A percentile compares a stretch with the other conserved stretches of the same genome.
These are phyloP conservation scores for Takifugu ocellatus DNA, from an alignment of 2,797 vertebrate genomes.

Conservation along the genomic window DNA sequence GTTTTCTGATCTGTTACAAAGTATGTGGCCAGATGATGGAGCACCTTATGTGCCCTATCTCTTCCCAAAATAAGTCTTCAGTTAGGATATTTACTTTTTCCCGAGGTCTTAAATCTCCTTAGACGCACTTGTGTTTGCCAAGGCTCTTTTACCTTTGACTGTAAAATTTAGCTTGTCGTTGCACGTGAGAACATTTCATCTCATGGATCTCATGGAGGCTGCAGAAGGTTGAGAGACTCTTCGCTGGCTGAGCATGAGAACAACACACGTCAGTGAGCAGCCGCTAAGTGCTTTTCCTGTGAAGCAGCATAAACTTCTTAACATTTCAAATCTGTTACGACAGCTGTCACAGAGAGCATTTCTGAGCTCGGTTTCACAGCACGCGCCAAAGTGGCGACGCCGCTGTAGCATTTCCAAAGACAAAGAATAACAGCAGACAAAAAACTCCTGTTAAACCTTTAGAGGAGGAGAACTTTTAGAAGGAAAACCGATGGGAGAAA, in stretches of 20 bases:
- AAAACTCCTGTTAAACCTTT: constrained; percentile 62
- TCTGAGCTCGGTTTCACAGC: constrained; percentile 54
- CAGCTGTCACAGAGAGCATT: constrained; percentile 57
- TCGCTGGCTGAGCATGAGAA: constrained; percentile 47
- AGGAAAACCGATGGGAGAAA: constrained; percentile 66
- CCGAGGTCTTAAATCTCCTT: too few relatives aligned
- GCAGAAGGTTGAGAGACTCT: constrained; percentile 41
- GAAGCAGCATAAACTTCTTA: constrained; percentile 50
- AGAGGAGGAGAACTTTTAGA: constrained; percentile 59
- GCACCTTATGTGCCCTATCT: too few relatives aligned
- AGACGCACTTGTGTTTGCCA: too few relatives aligned
- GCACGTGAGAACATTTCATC: not conserved
- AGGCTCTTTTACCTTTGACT: too few relatives aligned
- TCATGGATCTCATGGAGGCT: constrained; percentile 19
- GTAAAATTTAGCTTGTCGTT: too few relatives aligned
- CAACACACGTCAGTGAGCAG: constrained; percentile 49
- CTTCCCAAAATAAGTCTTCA: too few relatives aligned
- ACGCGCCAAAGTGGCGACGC: constrained; percentile 64
- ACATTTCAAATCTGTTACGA: constrained; percentile 62
- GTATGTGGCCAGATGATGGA: too few relatives aligned
- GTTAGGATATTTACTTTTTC: too few relatives aligned
- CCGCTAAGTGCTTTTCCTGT: constrained; percentile 50
- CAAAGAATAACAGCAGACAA: constrained; percentile 65
- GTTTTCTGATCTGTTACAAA: too few relatives aligned
- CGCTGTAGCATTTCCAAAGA: constrained; percentile 63